Percentiles rank a stretch among this genome's conserved stretches.
Evolutionary conservation across 1,140 invertebrate genomes (phyloP).

Genomic region (Drosophila pruinosa): DNA sequence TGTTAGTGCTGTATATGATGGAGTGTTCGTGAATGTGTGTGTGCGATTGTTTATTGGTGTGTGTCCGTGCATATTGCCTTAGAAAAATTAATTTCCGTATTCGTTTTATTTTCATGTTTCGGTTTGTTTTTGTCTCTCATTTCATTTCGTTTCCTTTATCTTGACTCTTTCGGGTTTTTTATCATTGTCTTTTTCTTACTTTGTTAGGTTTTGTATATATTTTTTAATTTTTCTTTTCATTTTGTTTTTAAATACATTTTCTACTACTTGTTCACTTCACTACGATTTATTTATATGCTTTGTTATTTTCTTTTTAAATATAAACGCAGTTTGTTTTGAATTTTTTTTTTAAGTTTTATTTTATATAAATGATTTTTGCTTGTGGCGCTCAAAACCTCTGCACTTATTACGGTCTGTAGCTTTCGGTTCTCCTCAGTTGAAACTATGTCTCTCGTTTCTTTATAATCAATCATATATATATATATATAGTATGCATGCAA

Average conservation of each 20-base stretch:
- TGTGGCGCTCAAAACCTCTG: conserved; percentile 69
- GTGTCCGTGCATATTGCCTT: conserved; percentile 11
- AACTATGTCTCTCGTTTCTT: conserved; percentile 65
- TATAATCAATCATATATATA: conserved; percentile 41
- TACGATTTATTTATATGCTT: conserved; percentile 19
- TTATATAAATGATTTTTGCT: conserved; percentile 75
- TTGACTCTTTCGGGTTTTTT: too few relatives aligned
- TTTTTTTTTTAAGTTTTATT: conserved; percentile 50
- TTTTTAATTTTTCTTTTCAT: not conserved
- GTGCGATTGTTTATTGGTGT: conserved; percentile 3
- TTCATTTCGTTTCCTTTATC: not conserved
- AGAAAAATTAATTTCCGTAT: conserved; percentile 34
- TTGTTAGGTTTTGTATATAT: not conserved
- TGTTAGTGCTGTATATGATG: conserved; percentile 12
- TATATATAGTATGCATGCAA: conserved; percentile 55
- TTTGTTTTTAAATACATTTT: conserved; percentile 47
- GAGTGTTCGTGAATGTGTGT: not conserved
- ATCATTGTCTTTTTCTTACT: not conserved
- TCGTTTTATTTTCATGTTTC: conserved; percentile 7
- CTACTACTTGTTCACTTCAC: conserved; percentile 49
- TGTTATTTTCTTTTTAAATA: conserved; percentile 43
- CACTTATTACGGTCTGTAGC: conserved; percentile 53
- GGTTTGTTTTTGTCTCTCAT: not conserved
- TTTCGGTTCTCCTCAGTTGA: conserved; percentile 64
- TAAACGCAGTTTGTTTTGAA: conserved; percentile 65